Conservation (phyloP, 2,797 vertebrate genomes). For the Anomalospiza imberbis region DNA sequence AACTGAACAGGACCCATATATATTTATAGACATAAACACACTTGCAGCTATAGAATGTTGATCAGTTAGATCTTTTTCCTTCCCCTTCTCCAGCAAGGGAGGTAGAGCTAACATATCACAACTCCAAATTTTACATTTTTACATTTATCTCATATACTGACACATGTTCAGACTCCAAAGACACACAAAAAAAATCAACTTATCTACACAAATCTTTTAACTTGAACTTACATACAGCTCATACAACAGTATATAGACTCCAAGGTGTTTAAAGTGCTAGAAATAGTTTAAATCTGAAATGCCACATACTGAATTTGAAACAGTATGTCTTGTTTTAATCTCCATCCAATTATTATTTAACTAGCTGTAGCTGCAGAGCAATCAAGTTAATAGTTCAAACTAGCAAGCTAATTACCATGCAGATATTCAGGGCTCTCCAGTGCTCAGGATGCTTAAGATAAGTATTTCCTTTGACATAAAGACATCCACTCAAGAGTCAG, state of each 20-base stretch:
- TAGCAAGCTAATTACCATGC: neutral
- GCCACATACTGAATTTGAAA: neutral
- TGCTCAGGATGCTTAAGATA: neutral
- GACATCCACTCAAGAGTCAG: neutral
- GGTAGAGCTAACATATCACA: neutral
- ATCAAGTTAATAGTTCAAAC: neutral
- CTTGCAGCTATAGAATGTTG: neutral
- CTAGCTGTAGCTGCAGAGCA: neutral
- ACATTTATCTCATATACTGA: neutral
- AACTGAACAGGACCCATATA: neutral
- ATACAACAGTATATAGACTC: neutral
- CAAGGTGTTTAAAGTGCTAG: neutral
- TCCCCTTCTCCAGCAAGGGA: neutral
- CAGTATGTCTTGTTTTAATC: neutral
- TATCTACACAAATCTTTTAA: fast-evolving
- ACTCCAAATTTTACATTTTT: neutral
- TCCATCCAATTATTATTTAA: neutral
- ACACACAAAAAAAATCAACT: neutral
- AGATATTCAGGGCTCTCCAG: neutral
- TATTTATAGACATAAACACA: neutral
- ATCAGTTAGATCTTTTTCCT: neutral
- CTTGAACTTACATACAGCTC: neutral
- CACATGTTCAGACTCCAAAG: neutral
- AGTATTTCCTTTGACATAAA: neutral
- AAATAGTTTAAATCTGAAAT: neutral